Evolutionary conservation across 2,113 vertebrate genomes (phyloP), one percentile per base, ranked within the genome.

Genomic region (Orientallactaga bullata): DNA sequence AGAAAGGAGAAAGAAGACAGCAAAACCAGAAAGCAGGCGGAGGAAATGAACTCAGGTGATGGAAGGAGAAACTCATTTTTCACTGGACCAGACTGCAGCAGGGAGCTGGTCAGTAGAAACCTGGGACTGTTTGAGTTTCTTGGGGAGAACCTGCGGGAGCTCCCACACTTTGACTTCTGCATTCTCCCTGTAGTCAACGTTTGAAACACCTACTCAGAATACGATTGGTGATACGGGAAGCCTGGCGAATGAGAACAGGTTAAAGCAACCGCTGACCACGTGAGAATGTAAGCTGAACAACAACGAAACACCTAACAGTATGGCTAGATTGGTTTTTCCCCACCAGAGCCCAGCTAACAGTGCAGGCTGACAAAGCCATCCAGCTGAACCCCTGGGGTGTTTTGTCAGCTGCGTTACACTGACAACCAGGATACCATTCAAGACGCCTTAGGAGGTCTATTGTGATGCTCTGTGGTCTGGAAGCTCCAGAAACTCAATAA

Each of bases 231-330:
- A 78, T 23, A 68, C 42, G 28, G 47, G 65, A 82, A 95, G 72
- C 89, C 63, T 78, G 28, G 79, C 88, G 88, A 68, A 3, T 85
- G 10, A 73, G 76, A 51, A 80, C 18, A 63, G 26, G 80, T 55
- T 73, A 74, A 63, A 86, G 58, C 15, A 39, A 73, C 66, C n/a
- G 79, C 92, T 85, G 51, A 66, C 32, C 84, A 88, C 88, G 47
- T 16, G 74, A 93, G 68, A 88, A 60, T 76, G 32, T 3, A 47
- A 80, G 55, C 10, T 37, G 32, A 66, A 15, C 35, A 71, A 51
- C n/a, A n/a, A n/a, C n/a, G 69, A 86, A 60, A 69, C 90, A 28
- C 5, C 21, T 6, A 47, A 39, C 1, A 85, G 16, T 32, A 20
- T 2, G n/a, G 7, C 42, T 11, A 24, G 23, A 58, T 7, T n/a